These are phyloP conservation scores for Timema podura DNA, from an alignment of 2,888 invertebrate species.

Conservation along the genomic window DNA sequence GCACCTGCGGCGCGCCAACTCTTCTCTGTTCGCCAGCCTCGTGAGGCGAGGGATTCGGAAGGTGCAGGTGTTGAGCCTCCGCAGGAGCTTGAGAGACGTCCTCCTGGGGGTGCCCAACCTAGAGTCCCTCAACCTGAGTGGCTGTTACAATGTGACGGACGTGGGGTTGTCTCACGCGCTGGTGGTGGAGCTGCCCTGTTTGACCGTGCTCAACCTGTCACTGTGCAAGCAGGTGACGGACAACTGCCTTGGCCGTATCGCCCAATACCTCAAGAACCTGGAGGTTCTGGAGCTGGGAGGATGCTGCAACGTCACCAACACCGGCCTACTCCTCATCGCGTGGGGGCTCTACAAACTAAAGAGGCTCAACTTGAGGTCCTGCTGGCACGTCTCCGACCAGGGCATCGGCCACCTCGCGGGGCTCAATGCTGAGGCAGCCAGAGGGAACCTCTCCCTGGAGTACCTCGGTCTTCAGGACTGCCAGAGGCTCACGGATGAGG, in stretches of 20 bases:
- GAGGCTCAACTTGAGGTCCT: constrained; percentile 82
- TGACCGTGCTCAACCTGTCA: constrained; percentile 80
- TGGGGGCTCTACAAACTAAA: constrained; percentile 83
- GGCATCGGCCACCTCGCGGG: constrained; percentile 85
- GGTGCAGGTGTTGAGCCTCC: constrained; percentile 83
- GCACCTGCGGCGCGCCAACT: constrained; percentile 78
- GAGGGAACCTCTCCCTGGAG: constrained; percentile 74
- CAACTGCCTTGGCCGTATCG: constrained; percentile 77
- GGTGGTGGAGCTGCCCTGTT: constrained; percentile 66
- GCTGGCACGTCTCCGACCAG: constrained; percentile 87
- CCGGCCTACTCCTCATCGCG: constrained; percentile 78
- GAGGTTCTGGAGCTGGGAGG: constrained; percentile 87
- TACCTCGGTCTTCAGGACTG: constrained; percentile 90
- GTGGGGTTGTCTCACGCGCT: constrained; percentile 79
- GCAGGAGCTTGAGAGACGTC: constrained; percentile 78
- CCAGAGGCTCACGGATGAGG: constrained; percentile 88
- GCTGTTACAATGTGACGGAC: constrained; percentile 91
- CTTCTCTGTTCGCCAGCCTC: constrained; percentile 79
- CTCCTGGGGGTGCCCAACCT: constrained; percentile 80
- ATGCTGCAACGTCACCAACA: constrained; percentile 86
- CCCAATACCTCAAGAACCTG: constrained; percentile 77
- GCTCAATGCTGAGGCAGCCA: constrained; percentile 58
- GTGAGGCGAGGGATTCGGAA: constrained; percentile 82
- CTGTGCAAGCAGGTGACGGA: constrained; percentile 96
- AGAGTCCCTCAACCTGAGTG: constrained; percentile 83